These are phyloP conservation scores for Gopherus flavomarginatus DNA, from an alignment of 2,113 vertebrate species.

Conservation along the genomic window DNA sequence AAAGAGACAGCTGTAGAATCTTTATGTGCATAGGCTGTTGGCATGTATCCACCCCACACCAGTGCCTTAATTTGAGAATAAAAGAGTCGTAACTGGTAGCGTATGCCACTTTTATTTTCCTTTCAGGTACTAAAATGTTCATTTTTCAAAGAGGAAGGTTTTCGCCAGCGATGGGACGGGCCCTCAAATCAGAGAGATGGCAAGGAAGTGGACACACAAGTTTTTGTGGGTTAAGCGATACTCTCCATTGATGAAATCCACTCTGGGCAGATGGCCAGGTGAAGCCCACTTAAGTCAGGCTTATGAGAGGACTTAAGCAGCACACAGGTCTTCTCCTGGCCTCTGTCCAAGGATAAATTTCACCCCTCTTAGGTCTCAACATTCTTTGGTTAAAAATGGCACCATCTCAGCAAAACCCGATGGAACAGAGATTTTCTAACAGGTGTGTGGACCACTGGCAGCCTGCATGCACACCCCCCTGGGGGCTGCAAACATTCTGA, in stretches of 20 bases:
- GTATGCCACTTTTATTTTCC: not conserved
- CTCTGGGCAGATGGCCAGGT: not conserved
- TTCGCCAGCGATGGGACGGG: not conserved
- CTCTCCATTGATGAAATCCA: not conserved
- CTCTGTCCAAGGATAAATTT: not conserved
- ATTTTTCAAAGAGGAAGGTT: constrained; percentile 5
- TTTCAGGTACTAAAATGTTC: constrained; percentile 19
- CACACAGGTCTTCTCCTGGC: not conserved
- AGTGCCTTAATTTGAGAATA: not conserved
- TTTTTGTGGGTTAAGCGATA: not conserved
- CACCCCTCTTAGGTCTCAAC: not conserved
- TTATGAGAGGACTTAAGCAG: not conserved
- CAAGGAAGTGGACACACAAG: not conserved
- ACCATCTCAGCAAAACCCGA: not conserved
- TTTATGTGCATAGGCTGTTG: not conserved
- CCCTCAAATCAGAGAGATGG: not conserved
- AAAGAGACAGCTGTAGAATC: not conserved
- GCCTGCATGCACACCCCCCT: rapidly evolving
- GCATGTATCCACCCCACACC: rapidly evolving
- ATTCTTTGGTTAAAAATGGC: not conserved
- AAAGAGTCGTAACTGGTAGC: not conserved
- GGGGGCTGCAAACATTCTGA: not conserved
- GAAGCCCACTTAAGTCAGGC: not conserved
- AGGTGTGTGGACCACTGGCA: not conserved
- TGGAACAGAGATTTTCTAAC: not conserved